phyloP scores from a whole-genome alignment of 2,113 vertebrate species.

The Phalacrocorax aristotelis region DNA sequence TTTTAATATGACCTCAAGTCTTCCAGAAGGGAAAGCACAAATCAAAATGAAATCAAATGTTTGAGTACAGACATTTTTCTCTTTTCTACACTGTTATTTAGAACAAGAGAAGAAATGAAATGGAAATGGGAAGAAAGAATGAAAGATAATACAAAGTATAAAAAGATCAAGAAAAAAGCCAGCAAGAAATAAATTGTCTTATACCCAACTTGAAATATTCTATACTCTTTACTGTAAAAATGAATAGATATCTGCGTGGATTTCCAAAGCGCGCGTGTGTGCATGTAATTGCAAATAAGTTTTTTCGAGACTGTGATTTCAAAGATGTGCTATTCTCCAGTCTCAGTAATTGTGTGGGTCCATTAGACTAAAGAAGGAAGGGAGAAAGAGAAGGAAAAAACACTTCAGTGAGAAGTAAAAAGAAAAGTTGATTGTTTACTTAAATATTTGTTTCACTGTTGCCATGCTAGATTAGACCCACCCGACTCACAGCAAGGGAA shows the following conservation, averaged over 20 bases:
- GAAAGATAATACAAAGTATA: not conserved
- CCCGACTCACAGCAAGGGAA: not conserved
- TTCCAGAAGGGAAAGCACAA: not conserved
- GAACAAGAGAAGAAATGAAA: not conserved
- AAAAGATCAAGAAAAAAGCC: not conserved
- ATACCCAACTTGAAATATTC: not conserved
- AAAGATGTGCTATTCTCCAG: not conserved
- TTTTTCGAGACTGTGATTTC: not conserved
- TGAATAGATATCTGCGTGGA: not conserved
- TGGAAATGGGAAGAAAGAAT: not conserved
- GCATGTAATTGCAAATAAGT: not conserved
- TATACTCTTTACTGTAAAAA: not conserved
- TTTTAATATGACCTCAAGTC: not conserved
- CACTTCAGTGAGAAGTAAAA: not conserved
- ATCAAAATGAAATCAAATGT: not conserved
- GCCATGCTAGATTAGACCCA: not conserved
- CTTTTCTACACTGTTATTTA: not conserved
- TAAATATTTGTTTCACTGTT: not conserved
- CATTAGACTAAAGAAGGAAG: not conserved
- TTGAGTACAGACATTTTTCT: not conserved
- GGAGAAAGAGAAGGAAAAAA: not conserved
- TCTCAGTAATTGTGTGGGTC: not conserved
- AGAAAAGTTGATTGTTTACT: not conserved
- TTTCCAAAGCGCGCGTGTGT: not conserved
- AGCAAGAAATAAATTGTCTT: not conserved